Conservation (phyloP, 2,797 vertebrate species). For the Hephaestus fuliginosus region DNA sequence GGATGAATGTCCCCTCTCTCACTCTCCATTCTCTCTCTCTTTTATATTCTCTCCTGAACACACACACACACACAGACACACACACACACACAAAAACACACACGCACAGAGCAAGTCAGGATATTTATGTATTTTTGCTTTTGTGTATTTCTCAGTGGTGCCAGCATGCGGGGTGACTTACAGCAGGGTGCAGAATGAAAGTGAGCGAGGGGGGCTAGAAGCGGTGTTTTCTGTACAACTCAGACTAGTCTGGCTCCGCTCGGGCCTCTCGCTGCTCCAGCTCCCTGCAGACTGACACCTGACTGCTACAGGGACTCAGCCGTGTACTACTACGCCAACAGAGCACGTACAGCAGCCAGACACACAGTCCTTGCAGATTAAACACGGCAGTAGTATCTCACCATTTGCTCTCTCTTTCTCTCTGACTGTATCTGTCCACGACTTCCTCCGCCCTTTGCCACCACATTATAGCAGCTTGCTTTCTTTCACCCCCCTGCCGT, state of each 20-base stretch:
- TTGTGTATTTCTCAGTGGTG: conserved; percentile 70
- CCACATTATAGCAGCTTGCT: conserved; percentile 21
- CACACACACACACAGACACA: conserved; percentile 24
- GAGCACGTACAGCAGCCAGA: conserved; percentile 58
- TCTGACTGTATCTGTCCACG: conserved; percentile 38
- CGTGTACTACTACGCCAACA: conserved; percentile 60
- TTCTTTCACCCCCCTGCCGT: conserved; percentile 35
- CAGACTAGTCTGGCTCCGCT: conserved; percentile 60
- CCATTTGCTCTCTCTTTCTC: conserved; percentile 48
- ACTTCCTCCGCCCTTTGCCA: conserved; percentile 29
- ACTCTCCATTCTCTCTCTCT: conserved; percentile 42
- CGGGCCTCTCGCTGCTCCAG: conserved; percentile 59
- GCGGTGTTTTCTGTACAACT: conserved; percentile 55
- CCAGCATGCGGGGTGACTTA: conserved; percentile 73
- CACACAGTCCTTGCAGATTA: conserved; percentile 63
- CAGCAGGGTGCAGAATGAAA: conserved; percentile 79
- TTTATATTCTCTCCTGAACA: conserved; percentile 29
- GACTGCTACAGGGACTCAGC: conserved; percentile 70
- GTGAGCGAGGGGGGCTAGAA: conserved; percentile 52
- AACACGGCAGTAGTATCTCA: conserved; percentile 55
- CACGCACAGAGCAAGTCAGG: conserved; percentile 27
- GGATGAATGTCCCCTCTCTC: conserved; percentile 65
- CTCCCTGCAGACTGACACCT: conserved; percentile 74
- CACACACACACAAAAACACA: conserved; percentile 38
- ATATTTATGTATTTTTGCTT: conserved; percentile 80